Evolutionary conservation across 2,113 vertebrate genomes (phyloP).

Genomic region (Epinephelus fuscoguttatus): DNA sequence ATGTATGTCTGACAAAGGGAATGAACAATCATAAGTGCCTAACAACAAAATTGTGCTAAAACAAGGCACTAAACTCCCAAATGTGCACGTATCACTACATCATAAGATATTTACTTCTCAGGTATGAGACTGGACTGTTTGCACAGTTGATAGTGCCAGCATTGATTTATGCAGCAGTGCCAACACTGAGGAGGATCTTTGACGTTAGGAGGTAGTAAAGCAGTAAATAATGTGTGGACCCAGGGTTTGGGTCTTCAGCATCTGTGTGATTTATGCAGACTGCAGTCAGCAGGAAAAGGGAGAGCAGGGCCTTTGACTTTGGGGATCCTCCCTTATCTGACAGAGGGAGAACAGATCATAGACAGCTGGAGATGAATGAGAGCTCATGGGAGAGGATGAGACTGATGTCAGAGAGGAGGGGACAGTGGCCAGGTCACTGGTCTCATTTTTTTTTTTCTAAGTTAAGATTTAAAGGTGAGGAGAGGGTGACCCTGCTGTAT

Average conservation of each 20-base stretch:
- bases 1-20: neutral
- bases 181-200: conserved; percentile 11
- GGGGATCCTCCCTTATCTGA: conserved; percentile 36
- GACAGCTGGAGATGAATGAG: conserved; percentile 41
- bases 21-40: neutral
- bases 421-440: neutral
- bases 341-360: conserved; percentile 29
- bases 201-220: neutral
- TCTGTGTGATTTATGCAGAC: conserved; percentile 34
- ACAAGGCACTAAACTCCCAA: neutral
- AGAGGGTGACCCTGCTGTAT: no score
- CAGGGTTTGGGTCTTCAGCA: conserved; percentile 18
- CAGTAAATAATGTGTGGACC: conserved; percentile 14
- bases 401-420: neutral
- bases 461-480: no score
- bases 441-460: neutral
- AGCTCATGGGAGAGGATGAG: neutral
- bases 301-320: conserved; percentile 41
- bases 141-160: neutral
- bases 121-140: neutral
- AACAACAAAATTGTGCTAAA: neutral
- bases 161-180: neutral
- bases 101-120: neutral
- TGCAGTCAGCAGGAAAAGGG: conserved; percentile 10
- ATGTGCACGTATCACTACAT: neutral